A percentile compares a stretch with the other conserved stretches of the same genome.
Conservation (phyloP, 2,888 invertebrate genomes). For the Saturnia pavonia region DNA sequence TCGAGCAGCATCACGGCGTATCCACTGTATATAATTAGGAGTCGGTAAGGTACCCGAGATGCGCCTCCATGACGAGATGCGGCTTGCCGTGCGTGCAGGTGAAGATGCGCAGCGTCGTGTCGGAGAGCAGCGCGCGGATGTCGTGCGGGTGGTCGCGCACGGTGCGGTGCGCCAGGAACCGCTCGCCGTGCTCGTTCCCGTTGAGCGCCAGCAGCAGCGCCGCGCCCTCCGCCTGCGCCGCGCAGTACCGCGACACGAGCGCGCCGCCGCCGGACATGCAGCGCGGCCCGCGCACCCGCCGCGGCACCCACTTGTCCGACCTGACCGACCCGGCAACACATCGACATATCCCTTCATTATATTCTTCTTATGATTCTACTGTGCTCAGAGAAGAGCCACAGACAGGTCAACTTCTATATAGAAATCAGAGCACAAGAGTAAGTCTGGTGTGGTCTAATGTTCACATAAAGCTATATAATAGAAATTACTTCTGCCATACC, state of each 20-base stretch:
- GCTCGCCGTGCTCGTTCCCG: constrained; percentile 87
- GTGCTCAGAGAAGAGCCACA: too few relatives aligned
- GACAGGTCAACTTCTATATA: too few relatives aligned
- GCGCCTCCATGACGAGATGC: constrained; percentile 83
- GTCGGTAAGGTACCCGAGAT: constrained; percentile 78
- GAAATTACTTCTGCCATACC: too few relatives aligned
- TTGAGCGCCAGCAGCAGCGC: constrained; percentile 87
- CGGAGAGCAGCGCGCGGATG: constrained; percentile 90
- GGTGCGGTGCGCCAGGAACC: constrained; percentile 91
- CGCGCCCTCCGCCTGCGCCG: constrained; percentile 88
- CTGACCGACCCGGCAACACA: constrained; percentile 48
- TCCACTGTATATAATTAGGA: too few relatives aligned
- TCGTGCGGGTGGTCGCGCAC: constrained; percentile 89
- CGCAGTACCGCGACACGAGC: constrained; percentile 91
- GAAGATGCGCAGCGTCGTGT: constrained; percentile 87
- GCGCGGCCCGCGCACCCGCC: constrained; percentile 85
- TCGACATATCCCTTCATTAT: too few relatives aligned
- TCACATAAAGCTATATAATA: too few relatives aligned
- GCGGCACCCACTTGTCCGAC: constrained; percentile 85
- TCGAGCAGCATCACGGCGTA: too few relatives aligned
- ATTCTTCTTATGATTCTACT: too few relatives aligned
- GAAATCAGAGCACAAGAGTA: too few relatives aligned
- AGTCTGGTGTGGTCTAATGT: too few relatives aligned
- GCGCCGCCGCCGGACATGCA: constrained; percentile 91
- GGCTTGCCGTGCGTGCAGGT: constrained; percentile 80